phyloP scores from a whole-genome alignment of 2,113 vertebrate species.

The Podarcis raffonei region DNA sequence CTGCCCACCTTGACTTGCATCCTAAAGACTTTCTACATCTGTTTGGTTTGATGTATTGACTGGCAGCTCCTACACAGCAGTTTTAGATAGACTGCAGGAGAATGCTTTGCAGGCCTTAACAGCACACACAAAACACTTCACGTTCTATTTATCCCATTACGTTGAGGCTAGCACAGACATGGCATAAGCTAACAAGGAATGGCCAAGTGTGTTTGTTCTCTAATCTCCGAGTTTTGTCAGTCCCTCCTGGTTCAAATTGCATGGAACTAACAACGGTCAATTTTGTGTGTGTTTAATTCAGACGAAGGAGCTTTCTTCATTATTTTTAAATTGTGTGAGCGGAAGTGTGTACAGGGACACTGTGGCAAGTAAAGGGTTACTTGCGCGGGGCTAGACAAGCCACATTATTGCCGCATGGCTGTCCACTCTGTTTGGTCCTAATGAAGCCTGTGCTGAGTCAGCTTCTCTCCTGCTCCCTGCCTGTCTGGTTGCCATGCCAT shows the following conservation, averaged over 20 bases:
- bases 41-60: no score
- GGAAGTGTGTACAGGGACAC: neutral
- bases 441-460: conserved; percentile 15
- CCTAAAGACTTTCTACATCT: no score
- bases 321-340: neutral
- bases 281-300: neutral
- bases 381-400: neutral
- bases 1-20: no score
- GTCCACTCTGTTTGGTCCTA: neutral
- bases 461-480: neutral
- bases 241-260: neutral
- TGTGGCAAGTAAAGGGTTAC: neutral
- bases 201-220: neutral
- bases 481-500: neutral
- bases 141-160: neutral
- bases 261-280: no score
- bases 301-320: neutral
- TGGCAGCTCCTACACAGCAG: neutral
- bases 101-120: neutral
- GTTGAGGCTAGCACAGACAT: neutral
- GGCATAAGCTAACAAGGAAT: neutral
- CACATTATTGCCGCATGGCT: conserved; percentile 9
- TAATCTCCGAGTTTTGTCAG: neutral
- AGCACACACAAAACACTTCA: neutral
- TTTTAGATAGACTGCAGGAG: neutral